A percentile compares a stretch with the other conserved stretches of the same genome.
phyloP scores from a whole-genome alignment of 2,113 vertebrate genomes.

The Phalacrocorax brasilianus region DNA sequence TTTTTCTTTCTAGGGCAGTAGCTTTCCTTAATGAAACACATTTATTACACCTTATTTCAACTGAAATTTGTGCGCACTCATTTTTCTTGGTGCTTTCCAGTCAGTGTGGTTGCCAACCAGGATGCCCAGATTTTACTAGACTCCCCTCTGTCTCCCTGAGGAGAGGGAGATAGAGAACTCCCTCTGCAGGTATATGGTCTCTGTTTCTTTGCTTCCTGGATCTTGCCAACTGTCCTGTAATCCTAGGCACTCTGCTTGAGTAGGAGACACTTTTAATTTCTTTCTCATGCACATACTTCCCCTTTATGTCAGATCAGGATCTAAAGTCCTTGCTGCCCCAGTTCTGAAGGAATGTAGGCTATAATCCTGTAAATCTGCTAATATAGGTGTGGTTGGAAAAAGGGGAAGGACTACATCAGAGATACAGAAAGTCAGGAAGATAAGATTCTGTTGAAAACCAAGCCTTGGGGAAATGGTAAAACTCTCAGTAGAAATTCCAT shows the following conservation, averaged over 20 bases:
- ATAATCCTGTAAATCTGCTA: conserved; percentile 26
- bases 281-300: neutral
- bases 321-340: conserved; percentile 32
- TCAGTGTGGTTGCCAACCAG: neutral
- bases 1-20: neutral
- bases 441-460: neutral
- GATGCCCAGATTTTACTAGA: neutral
- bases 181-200: fast-evolving
- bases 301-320: neutral
- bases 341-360: neutral
- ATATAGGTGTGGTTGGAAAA: neutral
- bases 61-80: fast-evolving
- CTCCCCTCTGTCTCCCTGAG: neutral
- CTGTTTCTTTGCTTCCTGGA: neutral
- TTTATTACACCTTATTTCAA: neutral
- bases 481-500: neutral
- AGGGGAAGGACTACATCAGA: neutral
- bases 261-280: neutral
- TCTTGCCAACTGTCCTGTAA: neutral
- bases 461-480: neutral
- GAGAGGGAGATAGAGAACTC: neutral
- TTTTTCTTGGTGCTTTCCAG: neutral
- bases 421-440: neutral
- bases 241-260: neutral
- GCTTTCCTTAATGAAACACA: neutral